These are phyloP conservation scores for Hydropotes inermis DNA, from an alignment of 2,113 vertebrate genomes.

Conservation along the genomic window DNA sequence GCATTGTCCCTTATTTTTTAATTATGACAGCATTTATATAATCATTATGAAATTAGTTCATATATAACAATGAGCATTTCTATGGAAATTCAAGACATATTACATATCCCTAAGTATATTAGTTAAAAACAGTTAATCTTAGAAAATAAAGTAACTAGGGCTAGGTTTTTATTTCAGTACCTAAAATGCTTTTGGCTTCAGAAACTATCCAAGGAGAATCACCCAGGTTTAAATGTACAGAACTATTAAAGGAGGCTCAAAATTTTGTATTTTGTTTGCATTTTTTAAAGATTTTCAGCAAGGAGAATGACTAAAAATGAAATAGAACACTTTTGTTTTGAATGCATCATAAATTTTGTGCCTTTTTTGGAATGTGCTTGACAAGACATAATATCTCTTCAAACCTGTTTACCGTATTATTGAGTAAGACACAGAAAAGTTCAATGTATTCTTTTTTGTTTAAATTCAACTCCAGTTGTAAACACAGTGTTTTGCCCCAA, in stretches of 20 bases:
- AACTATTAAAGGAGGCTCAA: conserved; percentile 19
- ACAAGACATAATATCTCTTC: not conserved
- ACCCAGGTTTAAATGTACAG: not conserved
- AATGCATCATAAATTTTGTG: conserved; percentile 27
- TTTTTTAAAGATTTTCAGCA: conserved; percentile 32
- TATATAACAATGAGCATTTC: conserved; percentile 15
- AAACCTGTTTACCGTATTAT: conserved; percentile 22
- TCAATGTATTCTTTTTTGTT: conserved; percentile 2
- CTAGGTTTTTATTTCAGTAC: conserved; percentile 33
- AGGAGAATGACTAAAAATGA: not conserved
- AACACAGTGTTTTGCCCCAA: not conserved
- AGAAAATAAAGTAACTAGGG: conserved; percentile 22
- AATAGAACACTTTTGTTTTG: conserved; percentile 32
- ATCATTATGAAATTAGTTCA: conserved; percentile 8
- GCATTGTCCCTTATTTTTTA: conserved; percentile 7
- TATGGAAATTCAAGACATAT: not conserved
- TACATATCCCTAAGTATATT: not conserved
- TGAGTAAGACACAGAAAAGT: conserved; percentile 14
- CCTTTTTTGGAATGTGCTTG: conserved; percentile 47
- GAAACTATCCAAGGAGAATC: conserved; percentile 10
- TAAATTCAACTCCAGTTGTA: conserved; percentile 18
- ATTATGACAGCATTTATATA: not conserved
- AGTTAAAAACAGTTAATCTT: conserved; percentile 27
- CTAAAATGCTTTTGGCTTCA: conserved; percentile 16
- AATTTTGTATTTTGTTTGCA: conserved; percentile 35